phyloP scores from a whole-genome alignment of 2,888 invertebrate species.

The Conus canariensis region DNA sequence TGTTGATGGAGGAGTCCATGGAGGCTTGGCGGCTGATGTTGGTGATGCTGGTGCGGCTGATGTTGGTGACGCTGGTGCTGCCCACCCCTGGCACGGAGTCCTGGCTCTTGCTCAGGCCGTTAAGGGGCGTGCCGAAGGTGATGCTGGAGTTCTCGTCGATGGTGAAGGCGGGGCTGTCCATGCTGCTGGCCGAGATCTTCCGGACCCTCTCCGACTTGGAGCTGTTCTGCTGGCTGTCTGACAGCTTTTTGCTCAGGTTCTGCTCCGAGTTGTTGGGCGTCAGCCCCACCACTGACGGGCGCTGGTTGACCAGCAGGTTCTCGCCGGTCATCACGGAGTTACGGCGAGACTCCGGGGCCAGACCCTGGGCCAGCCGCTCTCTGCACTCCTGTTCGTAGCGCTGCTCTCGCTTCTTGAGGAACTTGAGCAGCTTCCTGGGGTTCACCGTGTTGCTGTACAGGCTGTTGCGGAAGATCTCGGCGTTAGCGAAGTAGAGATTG shows the following conservation, averaged over 20 bases:
- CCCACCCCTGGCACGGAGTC: not conserved
- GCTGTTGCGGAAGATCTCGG: conserved; percentile 73
- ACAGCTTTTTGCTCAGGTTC: conserved; percentile 24
- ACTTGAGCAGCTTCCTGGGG: conserved; percentile 70
- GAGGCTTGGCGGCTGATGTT: conserved; percentile 21
- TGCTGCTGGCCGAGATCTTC: conserved; percentile 47
- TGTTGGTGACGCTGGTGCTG: conserved; percentile 4
- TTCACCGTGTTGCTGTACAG: conserved; percentile 72
- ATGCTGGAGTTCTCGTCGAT: conserved; percentile 53
- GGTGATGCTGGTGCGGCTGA: conserved; percentile 1
- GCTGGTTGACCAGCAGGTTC: conserved; percentile 28
- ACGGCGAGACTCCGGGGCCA: conserved; percentile 47
- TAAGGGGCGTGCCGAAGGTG: not conserved
- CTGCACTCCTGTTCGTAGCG: conserved; percentile 35
- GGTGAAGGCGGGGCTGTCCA: conserved; percentile 57
- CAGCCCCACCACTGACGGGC: conserved; percentile 18
- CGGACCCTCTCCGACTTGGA: conserved; percentile 32
- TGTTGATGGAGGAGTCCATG: conserved; percentile 43
- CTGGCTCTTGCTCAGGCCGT: conserved; percentile 30
- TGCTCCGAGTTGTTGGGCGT: conserved; percentile 26
- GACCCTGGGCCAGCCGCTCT: conserved; percentile 41
- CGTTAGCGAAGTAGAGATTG: conserved; percentile 74
- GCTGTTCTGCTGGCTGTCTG: not conserved
- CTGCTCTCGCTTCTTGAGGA: conserved; percentile 66
- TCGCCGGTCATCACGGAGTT: conserved; percentile 52